These are phyloP conservation scores for Sylvilagus floridanus DNA, from an alignment of 2,797 vertebrate genomes.

Conservation along the genomic window DNA sequence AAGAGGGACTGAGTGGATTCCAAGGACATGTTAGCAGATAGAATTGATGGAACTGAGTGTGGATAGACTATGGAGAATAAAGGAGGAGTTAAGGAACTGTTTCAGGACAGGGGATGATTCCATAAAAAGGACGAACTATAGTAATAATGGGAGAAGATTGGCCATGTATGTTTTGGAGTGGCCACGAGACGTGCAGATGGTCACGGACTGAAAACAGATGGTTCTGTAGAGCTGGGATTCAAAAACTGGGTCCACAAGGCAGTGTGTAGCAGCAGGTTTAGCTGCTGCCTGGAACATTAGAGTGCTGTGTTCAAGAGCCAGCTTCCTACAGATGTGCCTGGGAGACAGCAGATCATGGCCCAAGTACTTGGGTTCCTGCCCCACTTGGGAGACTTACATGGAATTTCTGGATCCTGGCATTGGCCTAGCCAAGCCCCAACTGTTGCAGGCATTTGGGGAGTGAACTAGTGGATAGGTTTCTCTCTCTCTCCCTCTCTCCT, in stretches of 20 bases:
- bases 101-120: background rate
- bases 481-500: too few species aligned
- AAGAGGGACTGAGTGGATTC: background rate
- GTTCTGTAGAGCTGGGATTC: background rate
- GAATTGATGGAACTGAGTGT: background rate
- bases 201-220: background rate
- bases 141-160: background rate
- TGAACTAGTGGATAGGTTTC: too few species aligned
- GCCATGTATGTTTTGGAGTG: background rate
- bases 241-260: background rate
- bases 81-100: background rate
- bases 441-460: too few species aligned
- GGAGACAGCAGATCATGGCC: too few species aligned
- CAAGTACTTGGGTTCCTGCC: too few species aligned
- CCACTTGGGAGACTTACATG: too few species aligned
- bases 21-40: background rate
- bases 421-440: too few species aligned
- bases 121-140: background rate
- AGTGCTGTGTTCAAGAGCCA: too few species aligned
- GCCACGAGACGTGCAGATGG: background rate
- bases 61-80: background rate
- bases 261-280: too few species aligned
- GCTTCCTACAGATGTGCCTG: too few species aligned
- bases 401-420: too few species aligned
- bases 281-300: too few species aligned